Conservation (phyloP, 2,797 vertebrate genomes). For the Pristis pectinata region DNA sequence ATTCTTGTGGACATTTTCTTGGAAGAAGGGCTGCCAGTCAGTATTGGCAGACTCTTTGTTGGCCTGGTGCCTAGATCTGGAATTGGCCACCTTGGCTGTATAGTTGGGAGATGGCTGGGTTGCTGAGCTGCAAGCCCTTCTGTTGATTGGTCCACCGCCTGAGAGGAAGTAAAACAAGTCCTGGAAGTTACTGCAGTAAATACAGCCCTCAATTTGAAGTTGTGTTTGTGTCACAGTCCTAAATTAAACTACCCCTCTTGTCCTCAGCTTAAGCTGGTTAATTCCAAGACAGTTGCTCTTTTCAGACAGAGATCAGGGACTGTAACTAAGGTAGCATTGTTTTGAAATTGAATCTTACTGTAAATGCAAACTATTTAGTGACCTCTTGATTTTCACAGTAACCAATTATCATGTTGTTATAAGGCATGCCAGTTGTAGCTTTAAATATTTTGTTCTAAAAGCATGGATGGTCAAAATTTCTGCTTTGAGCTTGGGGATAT, state of each 20-base stretch:
- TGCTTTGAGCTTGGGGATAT: not conserved
- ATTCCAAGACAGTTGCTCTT: not conserved
- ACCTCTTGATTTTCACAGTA: not conserved
- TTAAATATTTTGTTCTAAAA: not conserved
- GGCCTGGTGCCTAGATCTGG: too few species aligned
- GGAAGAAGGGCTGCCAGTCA: too few species aligned
- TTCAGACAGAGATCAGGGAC: not conserved
- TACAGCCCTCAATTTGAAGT: too few species aligned
- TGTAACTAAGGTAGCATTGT: not conserved
- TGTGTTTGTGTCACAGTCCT: not conserved
- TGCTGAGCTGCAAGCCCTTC: too few species aligned
- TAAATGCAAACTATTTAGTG: not conserved
- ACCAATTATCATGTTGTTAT: not conserved
- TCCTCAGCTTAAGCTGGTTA: not conserved
- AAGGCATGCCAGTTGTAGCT: not conserved
- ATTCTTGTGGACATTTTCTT: too few species aligned
- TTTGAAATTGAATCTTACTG: not conserved
- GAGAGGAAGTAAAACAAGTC: too few species aligned
- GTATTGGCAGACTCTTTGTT: too few species aligned
- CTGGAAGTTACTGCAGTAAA: too few species aligned
- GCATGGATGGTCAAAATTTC: not conserved
- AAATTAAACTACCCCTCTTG: not conserved
- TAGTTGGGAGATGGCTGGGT: too few species aligned
- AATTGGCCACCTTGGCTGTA: too few species aligned
- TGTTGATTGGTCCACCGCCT: too few species aligned